phyloP scores from a whole-genome alignment of 1,140 invertebrate species.

The Eubasilissa regina region DNA sequence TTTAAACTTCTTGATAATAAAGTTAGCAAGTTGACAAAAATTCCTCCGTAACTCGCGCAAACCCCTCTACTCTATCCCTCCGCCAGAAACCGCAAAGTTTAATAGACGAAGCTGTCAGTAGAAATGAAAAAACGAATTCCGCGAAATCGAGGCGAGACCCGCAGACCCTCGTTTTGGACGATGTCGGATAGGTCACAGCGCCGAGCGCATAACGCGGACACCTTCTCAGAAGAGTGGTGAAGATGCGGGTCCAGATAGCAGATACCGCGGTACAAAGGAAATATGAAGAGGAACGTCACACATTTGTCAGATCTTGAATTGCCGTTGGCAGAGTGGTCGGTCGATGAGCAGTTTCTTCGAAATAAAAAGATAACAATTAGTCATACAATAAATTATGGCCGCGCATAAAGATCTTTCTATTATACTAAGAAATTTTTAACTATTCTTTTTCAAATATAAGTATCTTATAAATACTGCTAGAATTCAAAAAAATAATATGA shows the following conservation, averaged over 20 bases:
- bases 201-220: background rate
- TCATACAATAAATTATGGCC: conserved; percentile 1
- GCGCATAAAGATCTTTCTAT: no score
- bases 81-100: no score
- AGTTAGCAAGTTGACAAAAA: background rate
- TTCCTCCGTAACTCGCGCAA: background rate
- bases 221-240: background rate
- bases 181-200: conserved; percentile 14
- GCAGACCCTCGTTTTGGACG: conserved; percentile 9
- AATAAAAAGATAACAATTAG: conserved; percentile 4
- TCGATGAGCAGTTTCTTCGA: background rate
- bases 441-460: no score
- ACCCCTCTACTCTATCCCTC: background rate
- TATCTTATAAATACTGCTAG: no score
- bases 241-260: conserved; percentile 7
- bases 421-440: no score
- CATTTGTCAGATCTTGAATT: conserved; percentile 3
- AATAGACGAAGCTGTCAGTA: no score
- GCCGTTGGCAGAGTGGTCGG: background rate
- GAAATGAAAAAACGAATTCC: background rate
- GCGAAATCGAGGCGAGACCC: background rate
- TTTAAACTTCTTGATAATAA: no score
- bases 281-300: conserved; percentile 6
- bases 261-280: background rate
- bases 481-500: no score